Evolutionary conservation across 2,888 invertebrate genomes (phyloP), one percentile per base, ranked within the genome.

Genomic region (Zhuqinia jingwanae): DNA sequence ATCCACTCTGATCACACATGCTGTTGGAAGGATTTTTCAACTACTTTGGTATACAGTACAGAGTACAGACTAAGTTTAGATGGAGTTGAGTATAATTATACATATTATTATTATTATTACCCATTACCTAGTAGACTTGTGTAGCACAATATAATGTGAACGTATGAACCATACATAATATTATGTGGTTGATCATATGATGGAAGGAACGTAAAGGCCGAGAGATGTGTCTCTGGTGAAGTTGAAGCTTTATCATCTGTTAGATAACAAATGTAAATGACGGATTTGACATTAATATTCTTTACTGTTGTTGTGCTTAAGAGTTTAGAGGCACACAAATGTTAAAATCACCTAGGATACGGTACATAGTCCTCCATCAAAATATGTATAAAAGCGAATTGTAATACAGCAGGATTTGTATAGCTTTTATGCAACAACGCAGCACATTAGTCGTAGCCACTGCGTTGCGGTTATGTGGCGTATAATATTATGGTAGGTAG

Each of bases 261-360:
- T 80, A 56, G 76, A 76, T 83, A 76, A 76, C 76, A 65, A 76
- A 83, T 65, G 76, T 65, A 83, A 83, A 83, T 83, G 83, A 76
- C 63, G 65, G 45, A 22, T 8, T 50, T 83, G 83, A 76, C 65
- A 76, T 83, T 83, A 75, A 83, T 53, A 70, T 75, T 63, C 60
- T 85, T 79, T 84, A 76, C 75, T 75, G 75, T 53, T 53, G 53
- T 50, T 75, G 17, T 75, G 75, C 50, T 53, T 30, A 75, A n/a
- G n/a, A n/a, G n/a, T n/a, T n/a, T n/a, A n/a, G n/a, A n/a, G n/a
- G n/a, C n/a, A n/a, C n/a, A n/a, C n/a, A n/a, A n/a, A n/a, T n/a
- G n/a, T n/a, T n/a, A n/a, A n/a, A n/a, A n/a, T n/a, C n/a, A n/a
- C n/a, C n/a, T n/a, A n/a, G n/a, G n/a, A n/a, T n/a, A n/a, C n/a